phyloP scores from a whole-genome alignment of 2,888 invertebrate genomes.

The Caenorhabditis imperialis region DNA sequence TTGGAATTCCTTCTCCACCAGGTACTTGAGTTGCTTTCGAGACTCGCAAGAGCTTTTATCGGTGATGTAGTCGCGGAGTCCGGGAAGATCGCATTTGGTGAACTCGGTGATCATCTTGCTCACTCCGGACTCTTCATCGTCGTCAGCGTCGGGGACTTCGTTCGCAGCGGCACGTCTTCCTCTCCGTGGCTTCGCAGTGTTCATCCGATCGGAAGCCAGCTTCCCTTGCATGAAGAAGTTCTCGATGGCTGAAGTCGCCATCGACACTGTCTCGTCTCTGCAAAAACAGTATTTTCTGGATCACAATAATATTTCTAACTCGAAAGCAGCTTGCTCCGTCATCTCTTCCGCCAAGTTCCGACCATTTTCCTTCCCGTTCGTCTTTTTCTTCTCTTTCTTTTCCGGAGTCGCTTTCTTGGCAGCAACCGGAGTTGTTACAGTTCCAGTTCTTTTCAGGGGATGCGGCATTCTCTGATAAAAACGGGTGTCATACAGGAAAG shows the following conservation, averaged over 20 bases:
- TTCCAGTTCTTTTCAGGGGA: conserved; percentile 9
- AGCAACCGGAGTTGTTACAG: background rate
- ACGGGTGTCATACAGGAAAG: background rate
- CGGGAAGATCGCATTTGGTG: conserved; percentile 29
- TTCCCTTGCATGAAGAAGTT: conserved; percentile 67
- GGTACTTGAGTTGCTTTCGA: conserved; percentile 18
- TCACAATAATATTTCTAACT: conserved; percentile 3
- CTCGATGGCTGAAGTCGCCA: conserved; percentile 54
- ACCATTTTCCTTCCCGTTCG: conserved; percentile 21
- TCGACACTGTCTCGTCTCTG: conserved; percentile 53
- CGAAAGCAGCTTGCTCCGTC: conserved; percentile 16
- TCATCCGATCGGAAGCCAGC: conserved; percentile 45
- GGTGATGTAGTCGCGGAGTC: conserved; percentile 37
- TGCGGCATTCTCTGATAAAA: conserved; percentile 5
- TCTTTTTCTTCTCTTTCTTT: conserved; percentile 7
- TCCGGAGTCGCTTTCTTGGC: conserved; percentile 17
- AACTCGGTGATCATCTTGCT: conserved; percentile 6
- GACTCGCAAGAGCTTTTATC: conserved; percentile 1
- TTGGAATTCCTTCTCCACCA: conserved; percentile 21
- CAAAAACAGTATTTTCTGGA: background rate
- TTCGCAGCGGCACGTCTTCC: conserved; percentile 26
- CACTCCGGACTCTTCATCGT: conserved; percentile 7
- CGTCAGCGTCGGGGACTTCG: conserved; percentile 1
- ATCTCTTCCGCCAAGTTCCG: conserved; percentile 13
- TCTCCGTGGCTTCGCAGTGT: conserved; percentile 29